phyloP scores from a whole-genome alignment of 2,888 invertebrate species.

The Morpho deidamia region DNA sequence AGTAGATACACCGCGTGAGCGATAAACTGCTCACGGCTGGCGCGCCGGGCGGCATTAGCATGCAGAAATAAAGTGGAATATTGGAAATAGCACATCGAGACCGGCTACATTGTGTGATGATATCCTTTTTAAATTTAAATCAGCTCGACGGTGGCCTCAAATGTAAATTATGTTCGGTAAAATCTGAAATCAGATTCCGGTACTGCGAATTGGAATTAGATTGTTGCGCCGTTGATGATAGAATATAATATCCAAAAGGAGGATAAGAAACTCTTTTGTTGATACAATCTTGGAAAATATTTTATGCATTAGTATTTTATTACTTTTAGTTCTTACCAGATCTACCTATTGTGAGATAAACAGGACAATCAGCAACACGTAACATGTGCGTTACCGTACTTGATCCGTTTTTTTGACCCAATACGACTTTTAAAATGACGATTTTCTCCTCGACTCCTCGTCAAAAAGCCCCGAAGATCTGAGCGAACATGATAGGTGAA shows the following conservation, averaged over 20 bases:
- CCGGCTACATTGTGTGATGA: slow-evolving; percentile 19
- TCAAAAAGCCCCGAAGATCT: too few species aligned
- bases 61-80: slow-evolving; percentile 21
- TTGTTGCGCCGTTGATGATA: slow-evolving; percentile 3
- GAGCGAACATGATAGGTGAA: too few species aligned
- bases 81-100: slow-evolving; percentile 24
- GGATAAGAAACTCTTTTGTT: too few species aligned
- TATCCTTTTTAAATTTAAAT: slow-evolving; percentile 23
- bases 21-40: slow-evolving; percentile 8
- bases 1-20: slow-evolving; percentile 16
- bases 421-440: too few species aligned
- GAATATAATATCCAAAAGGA: not conserved
- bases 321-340: too few species aligned
- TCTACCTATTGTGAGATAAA: too few species aligned
- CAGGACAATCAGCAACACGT: too few species aligned
- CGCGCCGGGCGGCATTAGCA: slow-evolving; percentile 13
- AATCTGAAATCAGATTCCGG: slow-evolving; percentile 16
- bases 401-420: too few species aligned
- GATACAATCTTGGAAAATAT: too few species aligned
- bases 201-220: slow-evolving; percentile 11
- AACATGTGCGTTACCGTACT: too few species aligned
- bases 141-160: slow-evolving; percentile 28
- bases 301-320: too few species aligned
- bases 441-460: too few species aligned
- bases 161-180: slow-evolving; percentile 17